Percentiles rank a stretch among this genome's conserved stretches.
Conservation (phyloP, 2,888 invertebrate species). For the Xestia c-nigrum region DNA sequence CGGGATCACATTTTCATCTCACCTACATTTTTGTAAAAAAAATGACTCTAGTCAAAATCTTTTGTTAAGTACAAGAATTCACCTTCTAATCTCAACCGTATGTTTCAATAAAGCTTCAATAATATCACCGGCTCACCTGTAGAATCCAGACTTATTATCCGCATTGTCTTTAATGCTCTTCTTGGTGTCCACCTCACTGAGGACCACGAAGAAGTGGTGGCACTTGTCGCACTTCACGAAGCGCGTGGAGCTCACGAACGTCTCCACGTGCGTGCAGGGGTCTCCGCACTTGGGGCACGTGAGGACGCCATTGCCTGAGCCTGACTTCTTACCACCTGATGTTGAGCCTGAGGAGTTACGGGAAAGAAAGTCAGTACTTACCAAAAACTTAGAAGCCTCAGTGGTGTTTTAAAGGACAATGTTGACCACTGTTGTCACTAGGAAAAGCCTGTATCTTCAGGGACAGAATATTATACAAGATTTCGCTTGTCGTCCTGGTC, state of each 20-base stretch:
- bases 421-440: not conserved
- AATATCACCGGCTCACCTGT: constrained; percentile 77
- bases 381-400: not conserved
- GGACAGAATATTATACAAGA: not conserved
- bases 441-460: not conserved
- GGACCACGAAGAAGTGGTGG: constrained; percentile 98
- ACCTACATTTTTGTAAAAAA: not conserved
- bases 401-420: not conserved
- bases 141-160: constrained; percentile 93
- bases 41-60: not conserved
- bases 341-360: constrained; percentile 73
- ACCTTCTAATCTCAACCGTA: not conserved
- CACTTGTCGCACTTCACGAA: constrained; percentile 99
- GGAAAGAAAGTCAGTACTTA: not conserved
- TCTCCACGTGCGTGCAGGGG: constrained; percentile 99
- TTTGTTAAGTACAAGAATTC: not conserved
- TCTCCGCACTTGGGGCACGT: constrained; percentile 99
- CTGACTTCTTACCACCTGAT: constrained; percentile 92
- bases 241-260: constrained; percentile 98
- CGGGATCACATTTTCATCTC: not conserved
- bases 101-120: not conserved
- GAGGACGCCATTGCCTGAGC: constrained; percentile 90
- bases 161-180: constrained; percentile 95
- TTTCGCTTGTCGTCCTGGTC: no score
- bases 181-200: constrained; percentile 98